Base-by-base conservation (phyloP, 2,888 invertebrate genomes). In the Melikaiella ostensackeni region DNA sequence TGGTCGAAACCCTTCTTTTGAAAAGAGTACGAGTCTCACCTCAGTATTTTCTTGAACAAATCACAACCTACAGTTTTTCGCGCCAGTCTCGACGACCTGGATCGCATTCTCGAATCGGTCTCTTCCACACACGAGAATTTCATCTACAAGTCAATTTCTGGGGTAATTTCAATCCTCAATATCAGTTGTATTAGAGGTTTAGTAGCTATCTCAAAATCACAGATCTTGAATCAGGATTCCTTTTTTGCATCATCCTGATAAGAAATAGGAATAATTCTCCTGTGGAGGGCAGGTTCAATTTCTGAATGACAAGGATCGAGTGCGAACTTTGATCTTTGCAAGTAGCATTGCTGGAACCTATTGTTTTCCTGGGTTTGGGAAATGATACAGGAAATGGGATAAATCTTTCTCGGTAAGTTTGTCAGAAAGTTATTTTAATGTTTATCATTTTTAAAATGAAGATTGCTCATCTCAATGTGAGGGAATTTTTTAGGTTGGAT, bases 31-130 rank as follows among this genome's bases (percentile, higher is more conserved):
- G 46, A 75, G 55, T 80, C 81, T 88, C 87, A 88, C 86, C 87
- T 88, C 64, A 85, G 78, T 77, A 88, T 85, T 84, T 87, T 87
- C 77, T 84, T 86, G 75, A 84, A 82, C 9, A 86, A 80, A 80
- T 84, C 85, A 77, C 84, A 83, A 81, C 84, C 84, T 80, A 84
- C 82, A 75, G 82, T 81, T 80, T 83, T 82, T 82, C 84, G 76
- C 79, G 75, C 35, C 73, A 80, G 66, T 77, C 74, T 79, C 35
- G 78, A 79, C 75, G 74, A 66, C 63, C 80, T 80, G 73, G 75
- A 81, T 83, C 77, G 75, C 75, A 75, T 75, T 63, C 50, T 75
- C 33, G 75, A 24, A 27, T 19, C 50, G 63, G 19, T n/a, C 30
- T 35, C 19, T 13, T 35, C 33, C 21, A n/a, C 8, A 63, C 63